These are phyloP conservation scores for Darevskia mixta DNA, from an alignment of 2,797 vertebrate genomes.

Conservation along the genomic window DNA sequence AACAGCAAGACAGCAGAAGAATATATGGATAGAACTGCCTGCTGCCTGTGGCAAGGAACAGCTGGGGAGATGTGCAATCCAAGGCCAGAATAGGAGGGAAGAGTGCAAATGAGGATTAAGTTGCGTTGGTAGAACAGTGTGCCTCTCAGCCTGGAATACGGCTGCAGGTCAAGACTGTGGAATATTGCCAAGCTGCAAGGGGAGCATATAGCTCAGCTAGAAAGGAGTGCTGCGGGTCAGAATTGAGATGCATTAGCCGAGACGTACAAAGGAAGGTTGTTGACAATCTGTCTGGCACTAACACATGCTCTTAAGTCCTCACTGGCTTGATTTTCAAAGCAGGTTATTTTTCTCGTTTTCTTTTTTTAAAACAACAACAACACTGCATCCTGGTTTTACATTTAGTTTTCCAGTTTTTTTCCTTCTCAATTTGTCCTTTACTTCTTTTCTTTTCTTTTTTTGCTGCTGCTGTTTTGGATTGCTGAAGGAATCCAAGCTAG, in stretches of 20 bases:
- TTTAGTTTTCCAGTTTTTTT: neutral
- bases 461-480: slow-evolving; percentile 20
- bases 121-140: neutral
- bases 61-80: neutral
- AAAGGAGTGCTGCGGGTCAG: rapidly evolving
- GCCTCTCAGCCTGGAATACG: rapidly evolving
- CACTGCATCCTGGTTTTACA: neutral
- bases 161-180: neutral
- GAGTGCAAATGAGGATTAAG: slow-evolving; percentile 1
- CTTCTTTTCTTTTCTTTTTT: neutral
- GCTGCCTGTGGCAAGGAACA: neutral
- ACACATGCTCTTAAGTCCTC: neutral
- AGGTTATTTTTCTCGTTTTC: neutral
- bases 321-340: rapidly evolving
- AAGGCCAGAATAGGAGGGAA: neutral
- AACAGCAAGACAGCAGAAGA: neutral
- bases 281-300: slow-evolving; percentile 13
- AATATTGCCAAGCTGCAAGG: neutral
- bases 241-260: neutral
- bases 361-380: neutral
- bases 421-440: neutral
- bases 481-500: slow-evolving; percentile 35
- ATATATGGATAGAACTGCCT: neutral
- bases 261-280: neutral
- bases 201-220: neutral